Evolutionary conservation across 2,797 vertebrate genomes (phyloP).

Genomic region (Acestrorhynchus altus): DNA sequence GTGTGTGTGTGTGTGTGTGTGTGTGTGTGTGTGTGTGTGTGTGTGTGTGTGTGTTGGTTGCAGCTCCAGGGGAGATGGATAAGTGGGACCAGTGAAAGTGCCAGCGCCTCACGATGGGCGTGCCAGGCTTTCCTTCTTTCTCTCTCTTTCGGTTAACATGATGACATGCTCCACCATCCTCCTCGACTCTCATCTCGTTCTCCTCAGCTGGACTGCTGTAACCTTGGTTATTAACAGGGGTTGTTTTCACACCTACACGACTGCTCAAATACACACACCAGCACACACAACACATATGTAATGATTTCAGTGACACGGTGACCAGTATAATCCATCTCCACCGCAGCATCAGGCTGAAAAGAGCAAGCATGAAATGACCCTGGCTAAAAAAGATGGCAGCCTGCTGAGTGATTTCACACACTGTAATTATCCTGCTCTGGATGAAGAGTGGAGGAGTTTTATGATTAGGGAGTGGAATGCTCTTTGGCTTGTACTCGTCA

Average conservation of each 20-base stretch:
- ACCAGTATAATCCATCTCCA: slow-evolving; percentile 34
- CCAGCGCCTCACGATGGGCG: background rate
- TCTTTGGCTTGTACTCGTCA: slow-evolving; percentile 16
- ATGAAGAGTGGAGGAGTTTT: slow-evolving; percentile 5
- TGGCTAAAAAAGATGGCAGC: background rate
- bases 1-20: slow-evolving; percentile 25
- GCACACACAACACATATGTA: background rate
- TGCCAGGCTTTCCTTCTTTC: background rate
- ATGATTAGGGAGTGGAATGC: slow-evolving; percentile 15
- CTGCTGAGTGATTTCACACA: slow-evolving; percentile 7
- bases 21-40: slow-evolving; percentile 18
- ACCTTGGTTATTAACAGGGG: background rate
- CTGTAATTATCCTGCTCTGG: slow-evolving; percentile 8
- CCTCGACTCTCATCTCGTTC: background rate
- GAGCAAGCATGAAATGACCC: slow-evolving; percentile 28
- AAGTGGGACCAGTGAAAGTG: slow-evolving; percentile 3
- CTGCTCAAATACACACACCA: background rate
- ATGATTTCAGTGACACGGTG: slow-evolving; percentile 20
- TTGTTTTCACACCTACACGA: background rate
- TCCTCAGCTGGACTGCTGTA: background rate
- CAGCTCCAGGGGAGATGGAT: slow-evolving; percentile 20
- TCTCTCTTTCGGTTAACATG: background rate
- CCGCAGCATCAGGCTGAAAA: slow-evolving; percentile 13
- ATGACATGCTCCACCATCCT: too few species aligned
- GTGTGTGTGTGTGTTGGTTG: slow-evolving; percentile 29